Base-by-base conservation (phyloP, 2,797 vertebrate species). In the Oreortyx pictus region DNA sequence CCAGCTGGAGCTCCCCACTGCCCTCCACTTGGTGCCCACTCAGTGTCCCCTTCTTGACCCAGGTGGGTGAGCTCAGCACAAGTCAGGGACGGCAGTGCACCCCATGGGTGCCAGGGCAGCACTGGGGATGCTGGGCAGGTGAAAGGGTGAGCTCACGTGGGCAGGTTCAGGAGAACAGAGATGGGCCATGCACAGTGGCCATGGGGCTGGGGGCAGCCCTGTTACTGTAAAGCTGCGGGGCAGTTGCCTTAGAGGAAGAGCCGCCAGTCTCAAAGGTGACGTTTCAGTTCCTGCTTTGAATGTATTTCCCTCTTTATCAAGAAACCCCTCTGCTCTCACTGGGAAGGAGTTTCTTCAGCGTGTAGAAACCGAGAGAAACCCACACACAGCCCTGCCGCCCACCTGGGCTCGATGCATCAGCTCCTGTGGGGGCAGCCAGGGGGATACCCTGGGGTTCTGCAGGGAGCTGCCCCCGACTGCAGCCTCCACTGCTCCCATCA, bases 341-440 rank as follows among this genome's bases (percentile, higher is more conserved):
- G 61, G 50, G 27, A 29, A 66, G 59, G 27, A 62, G 22, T 79
- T 86, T 88, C 74, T 56, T 83, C 62, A 43, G 39, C 5, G 0
- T n/a, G 50, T 65, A 46, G 73, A 86, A 92, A 83, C 35, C 0
- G 18, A 81, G 93, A 89, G 66, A 78, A 78, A 49, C 46, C 27
- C 9, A 13, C 50, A 35, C n/a, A 8, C 0, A 4, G 47, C 56
- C 59, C 37, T 0, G 1, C 54, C 0, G 2, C 47, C 31, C 0
- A 5, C 11, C 56, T 4, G 18, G 56, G 54, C 62, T 66, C 14
- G 0, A 31, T 14, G 39, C 31, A 33, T 33, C 44, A 47, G 43
- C 44, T 82, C 24, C 19, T 5, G 19, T 1, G 1, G 27, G 37
- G 52, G 70, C 72, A 60, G 15, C 41, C 2, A 16, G 16, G 33